phyloP scores from a whole-genome alignment of 2,797 vertebrate species.

The Oreortyx pictus region DNA sequence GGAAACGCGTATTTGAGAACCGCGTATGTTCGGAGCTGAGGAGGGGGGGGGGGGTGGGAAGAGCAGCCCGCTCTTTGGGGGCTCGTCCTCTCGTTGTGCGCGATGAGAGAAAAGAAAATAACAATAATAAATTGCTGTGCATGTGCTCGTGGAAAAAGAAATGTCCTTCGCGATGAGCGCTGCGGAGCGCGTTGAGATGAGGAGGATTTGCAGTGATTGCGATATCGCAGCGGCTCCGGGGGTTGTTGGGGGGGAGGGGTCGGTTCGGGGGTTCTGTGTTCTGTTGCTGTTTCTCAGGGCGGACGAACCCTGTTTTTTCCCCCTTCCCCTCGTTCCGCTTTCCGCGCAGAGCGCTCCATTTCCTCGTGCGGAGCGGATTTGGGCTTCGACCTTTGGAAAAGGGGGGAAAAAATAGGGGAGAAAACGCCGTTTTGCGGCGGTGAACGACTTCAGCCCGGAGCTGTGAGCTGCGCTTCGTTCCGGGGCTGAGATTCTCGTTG shows the following conservation, averaged over 20 bases:
- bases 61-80: not conserved
- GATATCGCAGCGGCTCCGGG: not conserved
- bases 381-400: not conserved
- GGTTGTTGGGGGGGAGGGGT: not conserved
- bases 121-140: not conserved
- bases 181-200: not conserved
- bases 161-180: not conserved
- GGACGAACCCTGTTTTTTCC: not conserved
- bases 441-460: constrained; percentile 13
- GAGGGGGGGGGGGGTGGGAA: not conserved
- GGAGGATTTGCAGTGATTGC: not conserved
- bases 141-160: rapidly evolving
- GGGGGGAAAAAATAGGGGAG: not conserved
- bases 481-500: not conserved
- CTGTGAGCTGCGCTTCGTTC: constrained; percentile 24
- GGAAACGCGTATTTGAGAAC: not conserved
- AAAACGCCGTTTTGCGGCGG: not conserved
- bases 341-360: not conserved
- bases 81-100: not conserved
- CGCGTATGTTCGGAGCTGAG: rapidly evolving
- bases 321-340: rapidly evolving
- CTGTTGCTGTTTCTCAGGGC: not conserved
- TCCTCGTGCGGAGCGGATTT: not conserved
- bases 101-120: not conserved
- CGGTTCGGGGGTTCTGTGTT: not conserved